Evolutionary conservation across 2,113 vertebrate species (phyloP).

Genomic region (Prolemur simus): DNA sequence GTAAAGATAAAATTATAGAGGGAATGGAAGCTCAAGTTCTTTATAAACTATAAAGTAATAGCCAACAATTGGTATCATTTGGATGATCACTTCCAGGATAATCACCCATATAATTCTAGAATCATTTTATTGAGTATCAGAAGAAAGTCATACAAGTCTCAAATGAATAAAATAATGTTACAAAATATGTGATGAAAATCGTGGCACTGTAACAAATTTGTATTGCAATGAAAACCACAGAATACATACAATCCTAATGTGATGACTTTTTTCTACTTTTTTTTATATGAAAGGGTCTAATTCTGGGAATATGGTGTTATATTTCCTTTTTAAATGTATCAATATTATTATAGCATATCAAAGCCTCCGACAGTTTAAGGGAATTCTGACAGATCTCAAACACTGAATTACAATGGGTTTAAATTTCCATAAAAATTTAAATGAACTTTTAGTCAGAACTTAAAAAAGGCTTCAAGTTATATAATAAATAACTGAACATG

Average conservation of each 20-base stretch:
- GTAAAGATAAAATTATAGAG: background rate
- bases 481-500: slow-evolving; percentile 27
- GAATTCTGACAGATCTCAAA: slow-evolving; percentile 58
- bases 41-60: slow-evolving; percentile 26
- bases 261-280: slow-evolving; percentile 20
- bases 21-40: background rate
- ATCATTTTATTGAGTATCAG: slow-evolving; percentile 31
- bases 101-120: background rate
- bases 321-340: slow-evolving; percentile 57
- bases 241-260: slow-evolving; percentile 19
- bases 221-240: background rate
- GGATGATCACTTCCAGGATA: slow-evolving; percentile 24
- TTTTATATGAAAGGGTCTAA: slow-evolving; percentile 11
- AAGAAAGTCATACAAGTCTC: background rate
- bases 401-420: slow-evolving; percentile 49
- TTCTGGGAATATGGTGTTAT: slow-evolving; percentile 17
- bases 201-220: background rate
- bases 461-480: background rate
- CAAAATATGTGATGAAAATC: slow-evolving; percentile 24
- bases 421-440: slow-evolving; percentile 58
- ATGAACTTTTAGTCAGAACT: slow-evolving; percentile 56
- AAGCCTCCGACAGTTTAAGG: slow-evolving; percentile 33
- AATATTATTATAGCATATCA: slow-evolving; percentile 61
- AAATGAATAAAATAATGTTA: background rate
- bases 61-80: background rate